Evolutionary conservation across 2,113 vertebrate genomes (phyloP), one percentile per base, ranked within the genome.

Genomic region (Nyctibius bracteatus): DNA sequence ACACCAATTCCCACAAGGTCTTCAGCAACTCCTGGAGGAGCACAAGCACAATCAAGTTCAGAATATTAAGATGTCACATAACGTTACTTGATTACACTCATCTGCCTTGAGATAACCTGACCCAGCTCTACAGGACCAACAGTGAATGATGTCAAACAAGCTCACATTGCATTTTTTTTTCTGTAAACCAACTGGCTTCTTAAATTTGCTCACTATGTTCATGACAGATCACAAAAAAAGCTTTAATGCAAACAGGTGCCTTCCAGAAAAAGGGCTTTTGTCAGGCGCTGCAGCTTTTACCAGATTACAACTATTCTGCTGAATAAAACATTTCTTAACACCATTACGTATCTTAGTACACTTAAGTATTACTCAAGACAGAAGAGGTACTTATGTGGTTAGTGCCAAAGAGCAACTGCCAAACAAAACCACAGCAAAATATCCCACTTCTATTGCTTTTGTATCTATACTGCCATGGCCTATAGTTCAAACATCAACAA

Each of bases 281-380:
- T 84, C 65, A 93, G 23, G 63, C 24, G 58, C 57, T 68, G 22
- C 44, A 90, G 39, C 92, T 93, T 95, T 59, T 79, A 86, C 75
- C 43, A 71, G 92, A 91, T 88, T 46, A 72, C 44, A 88, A 13
- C 52, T 57, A 21, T 65, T 91, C 57, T 92, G 80, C 80, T 90
- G 86, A 96, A 93, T 52, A 75, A 57, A 84, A 86, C 68, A 41
- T 79, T 95, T 95, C 88, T 88, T 86, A 95, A 96, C 80, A 52
- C 35, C 30, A 89, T 81, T 91, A 71, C 59, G 8, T 74, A 95
- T 52, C 81, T 72, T 57, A 75, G 77, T 63, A 78, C 4, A 0
- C 65, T 90, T 71, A 79, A 75, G 24, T 61, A 93, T 84, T 94
- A 89, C 90, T 75, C 66, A 94, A 94, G 90, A 92, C 68, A 86